Conservation (phyloP, 2,113 vertebrate species). For the Narcine bancroftii region DNA sequence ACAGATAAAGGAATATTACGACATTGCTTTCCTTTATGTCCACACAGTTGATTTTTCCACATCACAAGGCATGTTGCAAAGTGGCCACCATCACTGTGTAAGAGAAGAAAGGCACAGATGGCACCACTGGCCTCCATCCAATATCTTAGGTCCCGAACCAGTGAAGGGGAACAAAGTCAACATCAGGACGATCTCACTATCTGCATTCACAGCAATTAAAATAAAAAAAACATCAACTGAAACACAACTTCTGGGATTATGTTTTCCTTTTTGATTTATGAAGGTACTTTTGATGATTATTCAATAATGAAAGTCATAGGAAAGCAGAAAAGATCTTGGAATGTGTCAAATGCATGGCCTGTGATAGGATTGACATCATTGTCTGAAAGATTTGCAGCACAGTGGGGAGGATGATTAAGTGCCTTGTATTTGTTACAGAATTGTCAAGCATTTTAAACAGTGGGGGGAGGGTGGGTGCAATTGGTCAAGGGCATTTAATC, state of each 20-base stretch:
- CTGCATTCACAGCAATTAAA: neutral
- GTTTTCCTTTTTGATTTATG: neutral
- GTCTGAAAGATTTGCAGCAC: neutral
- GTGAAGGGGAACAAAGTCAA: neutral
- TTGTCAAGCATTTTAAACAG: neutral
- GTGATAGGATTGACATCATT: neutral
- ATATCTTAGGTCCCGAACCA: neutral
- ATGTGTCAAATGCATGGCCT: neutral
- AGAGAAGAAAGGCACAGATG: neutral
- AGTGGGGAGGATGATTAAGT: neutral
- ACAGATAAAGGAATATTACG: neutral
- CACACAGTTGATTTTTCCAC: neutral
- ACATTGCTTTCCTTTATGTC: neutral
- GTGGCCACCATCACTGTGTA: neutral
- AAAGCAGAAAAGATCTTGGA: neutral
- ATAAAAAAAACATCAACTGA: neutral
- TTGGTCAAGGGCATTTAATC: neutral
- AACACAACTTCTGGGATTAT: neutral
- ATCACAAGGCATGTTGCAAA: neutral
- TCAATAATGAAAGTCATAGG: neutral
- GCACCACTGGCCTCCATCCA: neutral
- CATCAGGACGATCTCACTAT: neutral
- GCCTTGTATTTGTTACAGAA: neutral
- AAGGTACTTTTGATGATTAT: neutral
- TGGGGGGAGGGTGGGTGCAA: neutral